phyloP scores from a whole-genome alignment of 2,797 vertebrate genomes.

The Babyrousa celebensis region DNA sequence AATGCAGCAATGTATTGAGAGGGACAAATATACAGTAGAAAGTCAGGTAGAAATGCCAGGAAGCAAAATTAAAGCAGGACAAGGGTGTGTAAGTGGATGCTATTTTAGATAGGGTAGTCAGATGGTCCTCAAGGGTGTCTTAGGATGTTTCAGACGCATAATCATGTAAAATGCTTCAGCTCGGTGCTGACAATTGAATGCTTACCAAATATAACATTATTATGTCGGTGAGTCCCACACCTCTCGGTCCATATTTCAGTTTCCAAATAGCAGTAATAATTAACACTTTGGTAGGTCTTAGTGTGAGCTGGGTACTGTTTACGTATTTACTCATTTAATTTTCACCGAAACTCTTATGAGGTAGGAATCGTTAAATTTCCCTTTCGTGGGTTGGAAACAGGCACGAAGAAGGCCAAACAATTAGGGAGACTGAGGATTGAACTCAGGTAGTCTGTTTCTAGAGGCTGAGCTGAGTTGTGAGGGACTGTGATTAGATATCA shows the following conservation, averaged over 20 bases:
- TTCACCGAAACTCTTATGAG: slow-evolving; percentile 42
- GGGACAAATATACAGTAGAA: background rate
- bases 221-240: background rate
- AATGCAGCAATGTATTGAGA: slow-evolving; percentile 35
- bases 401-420: slow-evolving; percentile 34
- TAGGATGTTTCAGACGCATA: slow-evolving; percentile 26
- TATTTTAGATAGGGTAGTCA: slow-evolving; percentile 21
- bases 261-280: slow-evolving; percentile 51
- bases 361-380: slow-evolving; percentile 6
- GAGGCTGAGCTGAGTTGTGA: slow-evolving; percentile 51
- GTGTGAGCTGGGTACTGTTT: background rate
- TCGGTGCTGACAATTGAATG: slow-evolving; percentile 31
- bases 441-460: background rate
- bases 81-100: background rate
- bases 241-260: slow-evolving; percentile 61
- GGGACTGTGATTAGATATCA: slow-evolving; percentile 56
- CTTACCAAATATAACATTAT: slow-evolving; percentile 53
- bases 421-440: slow-evolving; percentile 38
- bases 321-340: slow-evolving; percentile 71
- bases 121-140: slow-evolving; percentile 42
- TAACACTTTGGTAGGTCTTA: slow-evolving; percentile 53
- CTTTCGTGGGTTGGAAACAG: slow-evolving; percentile 57
- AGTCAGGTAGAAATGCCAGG: slow-evolving; percentile 26
- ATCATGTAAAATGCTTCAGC: slow-evolving; percentile 40
- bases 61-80: slow-evolving; percentile 47